Conservation (phyloP, 1,140 invertebrate species). For the Parapsyche elsis region DNA sequence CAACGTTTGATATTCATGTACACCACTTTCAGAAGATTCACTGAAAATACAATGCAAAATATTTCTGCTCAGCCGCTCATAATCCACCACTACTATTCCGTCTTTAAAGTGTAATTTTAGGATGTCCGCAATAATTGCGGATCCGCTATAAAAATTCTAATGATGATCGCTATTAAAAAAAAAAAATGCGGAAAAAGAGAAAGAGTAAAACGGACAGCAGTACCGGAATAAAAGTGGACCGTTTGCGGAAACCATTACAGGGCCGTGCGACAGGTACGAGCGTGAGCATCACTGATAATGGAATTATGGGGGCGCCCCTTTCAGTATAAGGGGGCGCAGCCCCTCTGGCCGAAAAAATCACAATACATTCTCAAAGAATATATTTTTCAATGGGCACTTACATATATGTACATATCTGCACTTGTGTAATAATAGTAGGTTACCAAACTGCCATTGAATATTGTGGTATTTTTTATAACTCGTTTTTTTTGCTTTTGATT, state of each 20-base stretch:
- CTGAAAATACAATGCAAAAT: no score
- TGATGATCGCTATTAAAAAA: no score
- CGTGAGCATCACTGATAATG: not conserved
- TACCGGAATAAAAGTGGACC: not conserved
- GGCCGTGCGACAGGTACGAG: slow-evolving; percentile 5
- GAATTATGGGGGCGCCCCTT: slow-evolving; percentile 13
- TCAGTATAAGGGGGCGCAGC: not conserved
- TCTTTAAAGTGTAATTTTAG: no score
- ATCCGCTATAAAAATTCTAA: no score
- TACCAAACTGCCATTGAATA: not conserved
- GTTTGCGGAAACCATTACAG: slow-evolving; percentile 11
- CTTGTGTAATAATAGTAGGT: not conserved
- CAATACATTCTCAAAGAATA: not conserved
- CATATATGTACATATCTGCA: not conserved
- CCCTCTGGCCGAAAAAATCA: not conserved
- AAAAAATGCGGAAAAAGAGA: no score
- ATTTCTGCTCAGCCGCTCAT: no score
- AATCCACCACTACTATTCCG: no score
- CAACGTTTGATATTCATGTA: no score
- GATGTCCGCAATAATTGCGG: no score
- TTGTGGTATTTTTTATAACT: no score
- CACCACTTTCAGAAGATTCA: no score
- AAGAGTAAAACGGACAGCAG: not conserved
- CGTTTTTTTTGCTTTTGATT: no score
- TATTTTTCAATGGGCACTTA: not conserved